Evolutionary conservation across 2,113 vertebrate genomes (phyloP).

Genomic region (Steatornis caripensis): DNA sequence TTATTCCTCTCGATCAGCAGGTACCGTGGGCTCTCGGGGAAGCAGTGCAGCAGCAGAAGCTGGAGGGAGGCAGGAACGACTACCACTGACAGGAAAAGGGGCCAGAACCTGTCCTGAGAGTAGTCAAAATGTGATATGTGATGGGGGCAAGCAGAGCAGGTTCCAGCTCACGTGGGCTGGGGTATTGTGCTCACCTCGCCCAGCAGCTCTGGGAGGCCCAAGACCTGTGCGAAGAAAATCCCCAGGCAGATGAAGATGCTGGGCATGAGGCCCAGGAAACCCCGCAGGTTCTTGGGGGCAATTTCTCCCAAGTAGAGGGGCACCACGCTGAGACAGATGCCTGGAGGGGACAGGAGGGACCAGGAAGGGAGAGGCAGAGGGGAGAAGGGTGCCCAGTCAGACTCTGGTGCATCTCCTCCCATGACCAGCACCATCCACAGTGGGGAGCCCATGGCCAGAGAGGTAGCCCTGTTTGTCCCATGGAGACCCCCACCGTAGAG

Average conservation of each 20-base stretch:
- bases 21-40: constrained; percentile 89
- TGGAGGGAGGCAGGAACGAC: constrained; percentile 80
- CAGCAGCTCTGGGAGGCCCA: constrained; percentile 83
- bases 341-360: constrained; percentile 33
- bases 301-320: constrained; percentile 92
- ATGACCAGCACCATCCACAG: neutral
- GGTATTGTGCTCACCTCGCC: constrained; percentile 73
- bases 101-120: constrained; percentile 85
- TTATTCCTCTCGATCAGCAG: constrained; percentile 85
- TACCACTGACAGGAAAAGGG: constrained; percentile 80
- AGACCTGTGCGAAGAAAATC: constrained; percentile 84
- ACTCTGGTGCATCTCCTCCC: neutral
- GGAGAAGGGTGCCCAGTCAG: neutral
- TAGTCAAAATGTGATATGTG: fast-evolving
- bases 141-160: neutral
- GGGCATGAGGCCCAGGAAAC: constrained; percentile 85
- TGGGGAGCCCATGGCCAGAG: neutral
- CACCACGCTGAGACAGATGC: constrained; percentile 86
- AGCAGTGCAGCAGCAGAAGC: constrained; percentile 84
- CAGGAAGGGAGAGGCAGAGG: neutral
- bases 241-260: constrained; percentile 89
- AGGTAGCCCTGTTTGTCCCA: neutral
- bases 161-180: fast-evolving
- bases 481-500: neutral
- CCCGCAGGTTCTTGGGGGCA: constrained; percentile 83